phyloP scores from a whole-genome alignment of 2,888 invertebrate genomes.

The Nephrotoma guestfalica region DNA sequence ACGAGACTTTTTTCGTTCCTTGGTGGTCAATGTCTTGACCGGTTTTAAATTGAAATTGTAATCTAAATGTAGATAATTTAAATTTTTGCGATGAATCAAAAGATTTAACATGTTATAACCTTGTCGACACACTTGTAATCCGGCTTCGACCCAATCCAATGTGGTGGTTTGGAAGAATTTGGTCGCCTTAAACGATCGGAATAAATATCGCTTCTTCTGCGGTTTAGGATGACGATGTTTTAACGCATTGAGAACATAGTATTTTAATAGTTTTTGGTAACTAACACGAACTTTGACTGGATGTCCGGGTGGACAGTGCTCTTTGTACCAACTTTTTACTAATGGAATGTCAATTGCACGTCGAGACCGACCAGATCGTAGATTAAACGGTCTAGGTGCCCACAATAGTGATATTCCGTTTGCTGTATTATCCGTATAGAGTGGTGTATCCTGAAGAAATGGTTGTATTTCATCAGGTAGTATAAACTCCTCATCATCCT shows the following conservation, averaged over 20 bases:
- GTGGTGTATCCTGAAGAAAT: slow-evolving; percentile 83
- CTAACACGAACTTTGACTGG: slow-evolving; percentile 99
- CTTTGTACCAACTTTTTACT: slow-evolving; percentile 95
- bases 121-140: slow-evolving; percentile 94
- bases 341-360: slow-evolving; percentile 94
- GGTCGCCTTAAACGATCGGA: slow-evolving; percentile 98
- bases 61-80: slow-evolving; percentile 98
- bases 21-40: slow-evolving; percentile 97
- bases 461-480: slow-evolving; percentile 83
- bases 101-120: slow-evolving; percentile 99
- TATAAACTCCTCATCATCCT: slow-evolving; percentile 89
- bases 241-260: slow-evolving; percentile 93
- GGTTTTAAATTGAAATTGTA: slow-evolving; percentile 99
- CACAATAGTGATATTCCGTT: slow-evolving; percentile 94
- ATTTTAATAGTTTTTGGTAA: slow-evolving; percentile 96
- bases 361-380: slow-evolving; percentile 85
- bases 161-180: slow-evolving; percentile 99
- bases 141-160: slow-evolving; percentile 99
- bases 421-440: slow-evolving; percentile 97
- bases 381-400: slow-evolving; percentile 96
- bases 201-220: slow-evolving; percentile 92
- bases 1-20: slow-evolving; percentile 96
- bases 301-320: slow-evolving; percentile 87
- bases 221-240: slow-evolving; percentile 97
- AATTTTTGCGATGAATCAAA: slow-evolving; percentile 95